Conservation (phyloP, 2,113 vertebrate species). For the Thamnaconus septentrionalis region DNA sequence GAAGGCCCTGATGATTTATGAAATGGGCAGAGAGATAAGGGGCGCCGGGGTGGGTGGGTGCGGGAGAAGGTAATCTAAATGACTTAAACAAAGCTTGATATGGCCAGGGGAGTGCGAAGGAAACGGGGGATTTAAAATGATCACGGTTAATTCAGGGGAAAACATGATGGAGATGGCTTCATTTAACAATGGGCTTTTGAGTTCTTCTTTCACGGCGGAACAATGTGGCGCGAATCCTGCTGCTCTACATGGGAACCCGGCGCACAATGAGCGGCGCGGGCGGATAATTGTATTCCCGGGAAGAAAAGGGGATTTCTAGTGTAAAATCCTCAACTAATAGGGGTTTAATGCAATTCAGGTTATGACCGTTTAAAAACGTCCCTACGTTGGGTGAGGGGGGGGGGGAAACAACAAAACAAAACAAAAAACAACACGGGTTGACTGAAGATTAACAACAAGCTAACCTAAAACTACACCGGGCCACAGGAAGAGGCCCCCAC, state of each 20-base stretch:
- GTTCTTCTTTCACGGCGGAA: slow-evolving; percentile 68
- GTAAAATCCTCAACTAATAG: slow-evolving; percentile 72
- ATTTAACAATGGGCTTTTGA: slow-evolving; percentile 75
- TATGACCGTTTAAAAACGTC: slow-evolving; percentile 62
- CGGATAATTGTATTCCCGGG: slow-evolving; percentile 69
- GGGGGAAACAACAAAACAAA: slow-evolving; percentile 14
- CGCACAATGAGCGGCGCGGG: slow-evolving; percentile 63
- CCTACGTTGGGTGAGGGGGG: not conserved
- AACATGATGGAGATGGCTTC: slow-evolving; percentile 74
- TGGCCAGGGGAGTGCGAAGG: slow-evolving; percentile 74
- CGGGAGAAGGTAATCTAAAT: slow-evolving; percentile 75
- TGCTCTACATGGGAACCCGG: slow-evolving; percentile 60
- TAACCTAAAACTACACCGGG: slow-evolving; percentile 39
- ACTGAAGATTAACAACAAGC: slow-evolving; percentile 56
- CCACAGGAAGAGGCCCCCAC: slow-evolving; percentile 29
- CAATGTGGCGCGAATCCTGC: slow-evolving; percentile 71
- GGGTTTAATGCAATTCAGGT: slow-evolving; percentile 72
- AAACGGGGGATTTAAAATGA: slow-evolving; percentile 74
- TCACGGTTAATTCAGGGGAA: slow-evolving; percentile 72
- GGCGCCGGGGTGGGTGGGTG: slow-evolving; percentile 53
- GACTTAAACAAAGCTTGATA: slow-evolving; percentile 77
- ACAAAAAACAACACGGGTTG: slow-evolving; percentile 40
- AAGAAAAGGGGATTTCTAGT: slow-evolving; percentile 69
- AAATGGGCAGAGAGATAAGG: slow-evolving; percentile 75
- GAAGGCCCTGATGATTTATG: slow-evolving; percentile 77